Percentiles rank a stretch among this genome's conserved stretches.
Conservation (phyloP, 2,888 invertebrate species). For the Harpalus rufipes region DNA sequence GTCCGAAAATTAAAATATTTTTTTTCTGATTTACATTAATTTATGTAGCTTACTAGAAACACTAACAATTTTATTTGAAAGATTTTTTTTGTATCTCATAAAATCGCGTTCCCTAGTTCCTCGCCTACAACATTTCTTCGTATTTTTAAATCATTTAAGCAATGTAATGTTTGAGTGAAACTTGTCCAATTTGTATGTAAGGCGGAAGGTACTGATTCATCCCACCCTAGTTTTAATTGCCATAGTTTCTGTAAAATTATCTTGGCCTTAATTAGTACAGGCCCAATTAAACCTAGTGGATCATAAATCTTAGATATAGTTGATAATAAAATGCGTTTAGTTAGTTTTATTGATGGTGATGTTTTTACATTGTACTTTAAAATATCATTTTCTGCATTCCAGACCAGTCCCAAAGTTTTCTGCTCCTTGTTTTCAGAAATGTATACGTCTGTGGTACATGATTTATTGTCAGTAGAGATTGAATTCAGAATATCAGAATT, state of each 20-base stretch:
- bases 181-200: conserved; percentile 28
- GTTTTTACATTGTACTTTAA: conserved; percentile 15
- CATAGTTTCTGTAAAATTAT: conserved; percentile 40
- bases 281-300: conserved; percentile 48
- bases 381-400: conserved; percentile 16
- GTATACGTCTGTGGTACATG: background rate
- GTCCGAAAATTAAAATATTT: too few relatives aligned
- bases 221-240: conserved; percentile 40
- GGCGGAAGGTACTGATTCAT: conserved; percentile 43
- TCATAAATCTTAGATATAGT: conserved; percentile 23
- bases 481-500: conserved; percentile 12
- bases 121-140: conserved; percentile 15
- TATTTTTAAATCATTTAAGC: background rate
- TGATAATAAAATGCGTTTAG: conserved; percentile 43
- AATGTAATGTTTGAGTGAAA: background rate
- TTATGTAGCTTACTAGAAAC: too few relatives aligned
- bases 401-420: conserved; percentile 49
- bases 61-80: too few relatives aligned
- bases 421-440: background rate
- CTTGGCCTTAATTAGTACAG: conserved; percentile 33
- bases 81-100: too few relatives aligned
- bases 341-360: background rate
- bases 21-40: too few relatives aligned
- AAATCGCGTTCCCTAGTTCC: too few relatives aligned
- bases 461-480: background rate